Percentiles rank a stretch among this genome's conserved stretches.
These are phyloP conservation scores for Caranx melampygus DNA, from an alignment of 2,113 vertebrate species.

Conservation along the genomic window DNA sequence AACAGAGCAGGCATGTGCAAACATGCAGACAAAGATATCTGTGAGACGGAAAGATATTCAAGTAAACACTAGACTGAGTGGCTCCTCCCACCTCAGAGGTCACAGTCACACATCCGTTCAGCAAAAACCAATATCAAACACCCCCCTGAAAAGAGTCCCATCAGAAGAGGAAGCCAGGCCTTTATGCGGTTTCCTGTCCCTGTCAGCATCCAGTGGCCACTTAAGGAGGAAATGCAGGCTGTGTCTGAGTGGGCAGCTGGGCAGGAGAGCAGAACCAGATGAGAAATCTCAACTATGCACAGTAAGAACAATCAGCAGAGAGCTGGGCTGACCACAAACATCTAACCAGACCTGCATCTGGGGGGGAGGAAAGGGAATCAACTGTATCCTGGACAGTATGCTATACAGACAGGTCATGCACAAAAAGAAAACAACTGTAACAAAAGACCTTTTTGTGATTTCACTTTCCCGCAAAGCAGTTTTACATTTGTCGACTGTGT, in stretches of 20 bases:
- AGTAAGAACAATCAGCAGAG: constrained; percentile 35
- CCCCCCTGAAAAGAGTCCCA: constrained; percentile 31
- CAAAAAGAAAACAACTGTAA: neutral
- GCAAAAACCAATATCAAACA: constrained; percentile 23
- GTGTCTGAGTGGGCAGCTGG: constrained; percentile 42
- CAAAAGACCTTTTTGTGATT: neutral
- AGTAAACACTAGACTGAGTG: constrained; percentile 13
- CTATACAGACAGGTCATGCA: constrained; percentile 7
- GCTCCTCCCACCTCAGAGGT: constrained; percentile 6
- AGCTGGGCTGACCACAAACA: constrained; percentile 38
- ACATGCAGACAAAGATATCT: neutral
- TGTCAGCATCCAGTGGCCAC: constrained; percentile 20
- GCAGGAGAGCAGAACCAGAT: constrained; percentile 49
- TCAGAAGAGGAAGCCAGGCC: constrained; percentile 32
- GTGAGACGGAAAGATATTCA: neutral
- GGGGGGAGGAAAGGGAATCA: neutral
- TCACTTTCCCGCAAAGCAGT: neutral
- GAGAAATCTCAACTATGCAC: constrained; percentile 46
- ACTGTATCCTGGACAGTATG: neutral
- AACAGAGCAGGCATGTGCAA: constrained; percentile 2
- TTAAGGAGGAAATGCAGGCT: constrained; percentile 46
- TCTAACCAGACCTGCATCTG: neutral
- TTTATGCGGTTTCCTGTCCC: constrained; percentile 51
- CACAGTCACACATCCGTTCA: constrained; percentile 5
- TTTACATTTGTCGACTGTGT: neutral